Percentiles rank a stretch among this genome's conserved stretches.
phyloP scores from a whole-genome alignment of 2,113 vertebrate genomes.

The Acanthochromis polyacanthus region DNA sequence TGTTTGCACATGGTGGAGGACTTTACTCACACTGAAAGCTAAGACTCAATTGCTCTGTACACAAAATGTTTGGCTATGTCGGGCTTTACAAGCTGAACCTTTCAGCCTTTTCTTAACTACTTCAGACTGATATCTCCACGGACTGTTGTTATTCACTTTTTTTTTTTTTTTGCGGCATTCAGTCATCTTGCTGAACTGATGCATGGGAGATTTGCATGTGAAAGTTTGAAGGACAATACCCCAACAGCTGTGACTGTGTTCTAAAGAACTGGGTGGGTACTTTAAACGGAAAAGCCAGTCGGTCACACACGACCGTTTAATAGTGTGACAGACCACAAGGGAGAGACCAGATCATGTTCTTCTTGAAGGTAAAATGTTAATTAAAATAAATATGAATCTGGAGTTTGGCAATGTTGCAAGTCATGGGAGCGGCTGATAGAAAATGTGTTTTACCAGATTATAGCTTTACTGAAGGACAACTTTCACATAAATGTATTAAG shows the following conservation, averaged over 20 bases:
- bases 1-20: constrained; percentile 84
- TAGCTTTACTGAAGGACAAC: too few species aligned
- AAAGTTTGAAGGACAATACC: neutral
- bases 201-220: neutral
- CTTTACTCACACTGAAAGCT: constrained; percentile 73
- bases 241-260: neutral
- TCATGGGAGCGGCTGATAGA: neutral
- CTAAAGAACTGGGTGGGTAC: neutral
- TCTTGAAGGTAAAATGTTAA: constrained; percentile 29
- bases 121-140: neutral
- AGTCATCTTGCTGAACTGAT: neutral
- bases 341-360: constrained; percentile 4
- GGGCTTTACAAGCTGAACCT: constrained; percentile 25
- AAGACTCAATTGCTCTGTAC: constrained; percentile 66
- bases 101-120: constrained; percentile 30
- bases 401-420: neutral
- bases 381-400: constrained; percentile 2
- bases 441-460: neutral
- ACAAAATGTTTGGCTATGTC: constrained; percentile 59
- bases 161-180: constrained; percentile 11
- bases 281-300: neutral
- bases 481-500: neutral
- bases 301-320: neutral
- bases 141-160: neutral
- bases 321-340: neutral